Conservation (phyloP, 2,113 vertebrate genomes). For the Brachionichthys hirsutus region DNA sequence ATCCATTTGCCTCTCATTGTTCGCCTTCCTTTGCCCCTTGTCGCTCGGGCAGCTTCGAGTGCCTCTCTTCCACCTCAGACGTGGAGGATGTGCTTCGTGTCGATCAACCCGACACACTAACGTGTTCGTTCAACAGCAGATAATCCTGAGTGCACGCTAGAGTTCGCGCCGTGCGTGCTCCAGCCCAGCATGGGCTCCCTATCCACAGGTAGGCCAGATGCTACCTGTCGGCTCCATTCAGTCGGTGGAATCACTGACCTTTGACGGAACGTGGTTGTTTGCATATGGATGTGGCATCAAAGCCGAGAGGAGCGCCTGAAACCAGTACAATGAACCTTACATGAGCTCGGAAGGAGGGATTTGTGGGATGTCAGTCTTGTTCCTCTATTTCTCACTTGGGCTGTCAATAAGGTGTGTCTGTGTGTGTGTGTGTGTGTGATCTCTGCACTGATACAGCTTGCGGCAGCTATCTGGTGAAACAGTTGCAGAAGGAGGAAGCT, state of each 20-base stretch:
- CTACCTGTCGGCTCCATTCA: constrained; percentile 70
- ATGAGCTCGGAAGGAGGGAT: background rate
- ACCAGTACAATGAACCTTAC: constrained; percentile 15
- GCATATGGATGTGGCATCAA: constrained; percentile 48
- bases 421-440: constrained; percentile 35
- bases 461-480: constrained; percentile 57
- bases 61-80: constrained; percentile 44
- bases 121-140: constrained; percentile 49
- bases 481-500: constrained; percentile 40
- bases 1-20: constrained; percentile 77
- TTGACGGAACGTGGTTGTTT: constrained; percentile 66
- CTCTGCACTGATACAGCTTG: constrained; percentile 40
- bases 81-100: constrained; percentile 51
- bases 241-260: constrained; percentile 70
- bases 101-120: constrained; percentile 58
- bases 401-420: constrained; percentile 13
- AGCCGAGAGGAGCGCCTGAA: constrained; percentile 39
- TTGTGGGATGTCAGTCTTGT: background rate
- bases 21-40: constrained; percentile 57
- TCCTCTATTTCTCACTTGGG: constrained; percentile 14
- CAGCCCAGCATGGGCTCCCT: constrained; percentile 54
- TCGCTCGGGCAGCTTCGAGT: constrained; percentile 29
- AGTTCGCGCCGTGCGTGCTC: constrained; percentile 10
- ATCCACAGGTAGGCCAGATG: constrained; percentile 73
- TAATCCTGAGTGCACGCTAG: constrained; percentile 45